These are phyloP conservation scores for Drosophila jambulina DNA, from an alignment of 1,140 invertebrate genomes.

Conservation along the genomic window DNA sequence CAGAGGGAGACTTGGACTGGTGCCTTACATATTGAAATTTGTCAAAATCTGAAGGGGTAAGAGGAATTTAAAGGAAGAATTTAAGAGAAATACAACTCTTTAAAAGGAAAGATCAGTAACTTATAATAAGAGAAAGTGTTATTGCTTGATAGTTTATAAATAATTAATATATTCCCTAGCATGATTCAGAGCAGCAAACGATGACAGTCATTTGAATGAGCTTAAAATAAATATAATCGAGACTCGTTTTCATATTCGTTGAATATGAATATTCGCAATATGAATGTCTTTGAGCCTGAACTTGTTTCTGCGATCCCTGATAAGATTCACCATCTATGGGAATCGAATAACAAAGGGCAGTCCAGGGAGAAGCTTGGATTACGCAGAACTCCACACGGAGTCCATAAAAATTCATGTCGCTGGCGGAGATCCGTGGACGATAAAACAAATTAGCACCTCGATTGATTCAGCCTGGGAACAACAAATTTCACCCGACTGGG, in stretches of 20 bases:
- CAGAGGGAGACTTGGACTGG: not conserved
- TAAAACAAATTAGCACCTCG: conserved; percentile 68
- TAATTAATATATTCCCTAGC: not conserved
- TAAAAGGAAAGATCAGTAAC: not conserved
- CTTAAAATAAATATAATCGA: not conserved
- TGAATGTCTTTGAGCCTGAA: conserved; percentile 25
- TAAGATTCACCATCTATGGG: conserved; percentile 39
- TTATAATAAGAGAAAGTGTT: not conserved
- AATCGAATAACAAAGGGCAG: conserved; percentile 34
- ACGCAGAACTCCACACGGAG: conserved; percentile 13
- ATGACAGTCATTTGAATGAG: not conserved
- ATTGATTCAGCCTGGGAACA: conserved; percentile 30
- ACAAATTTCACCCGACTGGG: no score
- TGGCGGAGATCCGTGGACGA: conserved; percentile 49
- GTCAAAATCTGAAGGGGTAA: conserved; percentile 3
- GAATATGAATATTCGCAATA: conserved; percentile 55
- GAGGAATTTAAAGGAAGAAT: not conserved
- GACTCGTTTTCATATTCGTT: conserved; percentile 37
- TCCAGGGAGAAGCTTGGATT: conserved; percentile 10
- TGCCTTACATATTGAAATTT: conserved; percentile 29
- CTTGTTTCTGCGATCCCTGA: conserved; percentile 43
- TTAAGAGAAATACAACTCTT: not conserved
- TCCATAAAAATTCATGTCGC: conserved; percentile 57
- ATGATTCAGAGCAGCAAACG: conserved; percentile 2
- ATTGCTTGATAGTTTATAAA: not conserved